Base-by-base conservation (phyloP, 2,797 vertebrate genomes). In the Enteromius paludinosus region DNA sequence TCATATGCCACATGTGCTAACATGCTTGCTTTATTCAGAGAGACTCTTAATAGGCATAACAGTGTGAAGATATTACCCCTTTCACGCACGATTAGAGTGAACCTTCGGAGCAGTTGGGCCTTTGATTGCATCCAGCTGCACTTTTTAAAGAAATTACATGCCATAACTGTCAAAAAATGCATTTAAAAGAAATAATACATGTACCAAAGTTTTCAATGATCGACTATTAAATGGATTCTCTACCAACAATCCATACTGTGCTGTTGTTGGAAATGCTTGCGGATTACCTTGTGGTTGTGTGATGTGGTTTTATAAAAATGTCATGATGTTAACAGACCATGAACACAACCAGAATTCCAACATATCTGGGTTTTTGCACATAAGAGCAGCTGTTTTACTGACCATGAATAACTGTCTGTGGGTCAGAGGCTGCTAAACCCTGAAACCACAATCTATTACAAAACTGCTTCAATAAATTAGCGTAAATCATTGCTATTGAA, bases 371-470 rank as follows among this genome's bases (percentile, higher is more conserved):
- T 49, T 64, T 35, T 78, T 66, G 43, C 30, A n/a, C 43, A 35
- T 6, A 15, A 47, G 28, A 78, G 20, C 62, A 68, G n/a, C n/a
- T 38, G 30, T 41, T 78, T 68, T 38, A 66, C 45, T 52, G 30
- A n/a, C 45, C n/a, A 23, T 12, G 8, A 52, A 49, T 52, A 12
- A 49, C 41, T 64, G 14, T 66, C 10, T 49, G 43, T 66, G 43
- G 76, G 62, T 66, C 76, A 68, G 62, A 78, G 45, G 45, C 20
- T 78, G 41, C 64, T 49, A 35, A 66, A 52, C 28, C 47, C n/a
- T 65, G 8, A 33, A 78, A 52, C 28, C 45, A 35, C 30, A 66
- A 38, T 49, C n/a, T 30, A n/a, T 77, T 33, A 77, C 41, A 30
- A 41, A 77, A 64, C 38, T 49, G 41, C 3, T 20, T 0, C 23